Percentiles rank a stretch among this genome's conserved stretches.
Evolutionary conservation across 1,140 invertebrate species (phyloP).

Genomic region (Aricia agestis): DNA sequence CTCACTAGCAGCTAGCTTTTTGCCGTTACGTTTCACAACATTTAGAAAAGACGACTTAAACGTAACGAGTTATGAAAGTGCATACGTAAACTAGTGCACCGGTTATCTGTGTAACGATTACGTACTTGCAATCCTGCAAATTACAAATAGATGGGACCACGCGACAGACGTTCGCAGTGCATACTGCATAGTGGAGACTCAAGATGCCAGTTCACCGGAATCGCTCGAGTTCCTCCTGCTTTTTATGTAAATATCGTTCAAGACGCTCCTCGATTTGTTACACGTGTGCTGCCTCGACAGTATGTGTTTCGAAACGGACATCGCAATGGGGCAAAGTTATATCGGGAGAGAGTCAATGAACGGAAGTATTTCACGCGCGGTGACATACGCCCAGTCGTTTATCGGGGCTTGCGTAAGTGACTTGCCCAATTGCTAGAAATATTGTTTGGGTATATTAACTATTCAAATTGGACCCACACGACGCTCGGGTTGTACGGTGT

Average conservation of each 20-base stretch:
- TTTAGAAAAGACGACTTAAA: conserved; percentile 62
- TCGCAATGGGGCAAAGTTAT: conserved; percentile 45
- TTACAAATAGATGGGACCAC: conserved; percentile 16
- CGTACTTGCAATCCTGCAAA: conserved; percentile 54
- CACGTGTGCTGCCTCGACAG: conserved; percentile 42
- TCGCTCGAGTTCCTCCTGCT: not conserved
- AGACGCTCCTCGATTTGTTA: not conserved
- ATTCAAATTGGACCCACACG: not conserved
- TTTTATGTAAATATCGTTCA: not conserved
- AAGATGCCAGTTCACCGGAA: too few species aligned
- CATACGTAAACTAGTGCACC: conserved; percentile 56
- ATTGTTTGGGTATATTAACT: conserved; percentile 23
- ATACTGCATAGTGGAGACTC: too few species aligned
- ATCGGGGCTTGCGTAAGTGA: conserved; percentile 64
- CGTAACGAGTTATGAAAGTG: conserved; percentile 72
- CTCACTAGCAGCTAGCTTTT: conserved; percentile 56
- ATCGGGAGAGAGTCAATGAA: conserved; percentile 74
- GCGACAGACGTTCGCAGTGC: not conserved
- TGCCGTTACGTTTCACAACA: conserved; percentile 56
- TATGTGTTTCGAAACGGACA: conserved; percentile 64
- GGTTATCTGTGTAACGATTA: conserved; percentile 41
- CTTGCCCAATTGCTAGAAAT: conserved; percentile 55
- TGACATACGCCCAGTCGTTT: conserved; percentile 64
- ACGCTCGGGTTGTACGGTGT: not conserved
- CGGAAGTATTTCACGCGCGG: conserved; percentile 72